Base-by-base conservation (phyloP, 2,888 invertebrate species). In the Colostygia pectinataria region DNA sequence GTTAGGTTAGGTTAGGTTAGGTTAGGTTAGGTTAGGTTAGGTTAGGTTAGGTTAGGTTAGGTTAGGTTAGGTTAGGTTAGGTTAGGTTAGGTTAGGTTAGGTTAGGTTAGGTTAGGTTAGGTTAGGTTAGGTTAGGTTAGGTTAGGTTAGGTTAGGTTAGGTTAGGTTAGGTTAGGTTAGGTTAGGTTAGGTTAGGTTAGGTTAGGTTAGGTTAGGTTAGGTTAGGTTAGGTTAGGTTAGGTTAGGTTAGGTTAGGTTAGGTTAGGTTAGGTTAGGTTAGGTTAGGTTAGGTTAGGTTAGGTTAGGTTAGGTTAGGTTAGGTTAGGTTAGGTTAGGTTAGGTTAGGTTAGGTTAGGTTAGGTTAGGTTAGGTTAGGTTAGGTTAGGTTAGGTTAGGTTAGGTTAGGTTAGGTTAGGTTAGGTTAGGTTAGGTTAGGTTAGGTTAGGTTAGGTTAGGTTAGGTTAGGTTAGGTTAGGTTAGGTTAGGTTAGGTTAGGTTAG, bases 61-160 rank as follows among this genome's bases (percentile, higher is more conserved):
- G 36, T 36, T 36, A 36, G 36, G 36, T 36, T 36, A 24, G 28
- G 39, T 39, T 39, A 39, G 39, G 39, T 39, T 39, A 39, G 39
- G 39, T 39, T 39, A 29, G 29, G 14, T 28, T 39, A 39, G 39
- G 28, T 34, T 34, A 34, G 34, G 34, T 34, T 34, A 34, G 34
- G 34, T 34, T 34, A 34, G 36, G 36, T 24, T 36, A 36, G 23
- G 20, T 20, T 36, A 36, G 27, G 27, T 27, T 27, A 27, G n/a
- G 27, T 27, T 27, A 24, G 27, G 38, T 39, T 39, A 39, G 38
- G 38, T 39, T 39, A 39, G 39, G 39, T 39, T 39, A 29, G 29
- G 14, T 28, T 39, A 39, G 39, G 28, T 34, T 34, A 34, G 34
- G 34, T 34, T 34, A 34, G 34, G 34, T 34, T 34, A 34, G 36